These are phyloP conservation scores for Pelusios castaneus DNA, from an alignment of 2,113 vertebrate genomes.

Conservation along the genomic window DNA sequence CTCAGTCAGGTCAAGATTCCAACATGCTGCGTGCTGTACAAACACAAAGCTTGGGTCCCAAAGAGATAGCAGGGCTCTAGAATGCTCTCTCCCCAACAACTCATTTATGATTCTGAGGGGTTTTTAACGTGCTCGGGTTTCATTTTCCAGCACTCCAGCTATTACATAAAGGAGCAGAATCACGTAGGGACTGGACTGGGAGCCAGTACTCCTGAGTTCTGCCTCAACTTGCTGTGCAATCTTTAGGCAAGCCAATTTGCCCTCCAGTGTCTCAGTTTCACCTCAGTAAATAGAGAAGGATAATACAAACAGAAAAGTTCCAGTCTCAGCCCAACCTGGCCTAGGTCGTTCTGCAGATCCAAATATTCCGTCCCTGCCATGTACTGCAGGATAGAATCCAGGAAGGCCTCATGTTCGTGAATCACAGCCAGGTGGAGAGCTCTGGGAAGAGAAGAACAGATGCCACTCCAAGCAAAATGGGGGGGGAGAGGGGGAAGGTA, in stretches of 20 bases:
- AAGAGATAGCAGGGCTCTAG: background rate
- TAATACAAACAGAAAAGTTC: background rate
- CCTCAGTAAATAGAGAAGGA: background rate
- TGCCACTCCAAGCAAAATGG: background rate
- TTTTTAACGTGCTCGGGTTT: background rate
- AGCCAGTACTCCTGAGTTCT: background rate
- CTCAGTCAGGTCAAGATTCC: background rate
- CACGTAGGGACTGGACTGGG: background rate
- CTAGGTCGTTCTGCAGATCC: constrained; percentile 84
- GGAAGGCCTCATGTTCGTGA: constrained; percentile 80
- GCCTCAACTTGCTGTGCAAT: background rate
- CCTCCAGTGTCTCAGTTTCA: background rate
- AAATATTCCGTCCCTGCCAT: constrained; percentile 74
- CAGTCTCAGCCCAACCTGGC: constrained; percentile 71
- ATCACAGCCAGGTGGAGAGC: constrained; percentile 82
- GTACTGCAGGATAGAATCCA: constrained; percentile 77
- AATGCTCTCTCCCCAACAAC: background rate
- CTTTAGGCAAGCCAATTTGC: background rate
- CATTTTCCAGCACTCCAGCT: background rate
- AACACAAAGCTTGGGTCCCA: background rate
- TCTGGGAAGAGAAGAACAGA: constrained; percentile 14
- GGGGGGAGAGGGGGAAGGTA: too few relatives aligned
- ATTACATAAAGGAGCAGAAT: background rate
- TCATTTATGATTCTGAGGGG: background rate
- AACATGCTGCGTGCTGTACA: background rate